phyloP scores from a whole-genome alignment of 1,140 invertebrate genomes.

The Monomorium pharaonis region DNA sequence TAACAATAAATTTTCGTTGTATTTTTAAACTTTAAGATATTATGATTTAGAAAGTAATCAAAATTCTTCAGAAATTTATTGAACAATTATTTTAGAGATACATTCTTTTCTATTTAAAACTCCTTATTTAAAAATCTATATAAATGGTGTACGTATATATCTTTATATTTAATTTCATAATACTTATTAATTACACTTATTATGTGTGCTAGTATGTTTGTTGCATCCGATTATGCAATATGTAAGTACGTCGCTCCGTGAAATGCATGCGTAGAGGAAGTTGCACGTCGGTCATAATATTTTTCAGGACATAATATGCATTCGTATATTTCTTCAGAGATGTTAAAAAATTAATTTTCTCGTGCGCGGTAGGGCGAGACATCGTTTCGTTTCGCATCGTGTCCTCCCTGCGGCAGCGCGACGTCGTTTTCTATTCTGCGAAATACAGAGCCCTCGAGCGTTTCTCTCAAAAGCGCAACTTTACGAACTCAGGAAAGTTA shows the following conservation, averaged over 20 bases:
- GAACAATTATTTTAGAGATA: background rate
- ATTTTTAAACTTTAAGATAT: background rate
- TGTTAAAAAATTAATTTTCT: slow-evolving; percentile 57
- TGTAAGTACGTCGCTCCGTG: background rate
- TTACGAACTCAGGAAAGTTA: slow-evolving; percentile 69
- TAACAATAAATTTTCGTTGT: background rate
- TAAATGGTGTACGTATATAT: background rate
- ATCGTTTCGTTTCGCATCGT: slow-evolving; percentile 32
- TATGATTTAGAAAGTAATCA: background rate
- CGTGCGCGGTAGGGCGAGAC: slow-evolving; percentile 23
- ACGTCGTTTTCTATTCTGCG: slow-evolving; percentile 48
- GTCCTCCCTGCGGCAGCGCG: background rate
- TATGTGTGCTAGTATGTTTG: background rate
- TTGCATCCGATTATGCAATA: background rate
- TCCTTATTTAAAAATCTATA: background rate
- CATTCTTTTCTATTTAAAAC: background rate
- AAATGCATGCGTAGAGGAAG: slow-evolving; percentile 24
- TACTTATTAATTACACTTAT: background rate
- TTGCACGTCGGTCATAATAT: slow-evolving; percentile 33
- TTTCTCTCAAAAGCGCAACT: slow-evolving; percentile 60
- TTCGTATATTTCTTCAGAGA: slow-evolving; percentile 28
- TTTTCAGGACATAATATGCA: slow-evolving; percentile 28
- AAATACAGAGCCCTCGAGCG: slow-evolving; percentile 33
- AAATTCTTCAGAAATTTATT: background rate
- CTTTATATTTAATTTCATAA: background rate